Evolutionary conservation across 2,113 vertebrate genomes (phyloP).

Genomic region (Bothrops jararaca): DNA sequence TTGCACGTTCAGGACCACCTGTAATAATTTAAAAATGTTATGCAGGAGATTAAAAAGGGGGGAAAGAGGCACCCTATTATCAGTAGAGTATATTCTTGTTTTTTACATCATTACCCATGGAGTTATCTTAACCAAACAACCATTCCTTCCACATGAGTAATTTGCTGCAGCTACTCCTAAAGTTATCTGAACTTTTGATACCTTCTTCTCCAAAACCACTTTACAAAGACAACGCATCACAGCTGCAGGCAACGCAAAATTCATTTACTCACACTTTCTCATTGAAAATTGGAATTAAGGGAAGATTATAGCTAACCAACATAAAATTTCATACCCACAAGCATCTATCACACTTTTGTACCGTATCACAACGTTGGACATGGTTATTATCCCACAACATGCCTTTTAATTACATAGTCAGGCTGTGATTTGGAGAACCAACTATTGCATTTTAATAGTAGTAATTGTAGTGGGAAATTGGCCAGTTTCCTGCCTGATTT

Average conservation of each 20-base stretch:
- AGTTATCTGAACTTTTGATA: not conserved
- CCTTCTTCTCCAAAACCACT: not conserved
- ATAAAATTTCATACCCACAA: not conserved
- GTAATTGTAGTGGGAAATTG: not conserved
- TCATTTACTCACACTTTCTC: not conserved
- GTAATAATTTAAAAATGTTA: not conserved
- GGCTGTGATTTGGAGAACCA: not conserved
- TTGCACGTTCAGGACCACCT: not conserved
- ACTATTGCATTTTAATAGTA: not conserved
- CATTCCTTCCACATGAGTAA: not conserved
- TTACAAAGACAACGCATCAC: not conserved
- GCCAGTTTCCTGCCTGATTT: not conserved
- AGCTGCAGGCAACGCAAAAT: not conserved
- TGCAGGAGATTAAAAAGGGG: conserved; percentile 2
- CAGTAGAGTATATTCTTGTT: not conserved
- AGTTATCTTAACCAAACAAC: not conserved
- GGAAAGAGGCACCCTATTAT: conserved; percentile 21
- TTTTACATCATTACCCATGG: not conserved
- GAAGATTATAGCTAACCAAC: not conserved
- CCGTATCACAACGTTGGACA: not conserved
- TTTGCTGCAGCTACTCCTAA: not conserved
- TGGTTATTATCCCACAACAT: not conserved
- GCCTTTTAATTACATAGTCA: not conserved
- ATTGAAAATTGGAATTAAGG: not conserved
- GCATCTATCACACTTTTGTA: not conserved